These are phyloP conservation scores for Ptilonorhynchus violaceus DNA, from an alignment of 2,113 vertebrate species.

Conservation along the genomic window DNA sequence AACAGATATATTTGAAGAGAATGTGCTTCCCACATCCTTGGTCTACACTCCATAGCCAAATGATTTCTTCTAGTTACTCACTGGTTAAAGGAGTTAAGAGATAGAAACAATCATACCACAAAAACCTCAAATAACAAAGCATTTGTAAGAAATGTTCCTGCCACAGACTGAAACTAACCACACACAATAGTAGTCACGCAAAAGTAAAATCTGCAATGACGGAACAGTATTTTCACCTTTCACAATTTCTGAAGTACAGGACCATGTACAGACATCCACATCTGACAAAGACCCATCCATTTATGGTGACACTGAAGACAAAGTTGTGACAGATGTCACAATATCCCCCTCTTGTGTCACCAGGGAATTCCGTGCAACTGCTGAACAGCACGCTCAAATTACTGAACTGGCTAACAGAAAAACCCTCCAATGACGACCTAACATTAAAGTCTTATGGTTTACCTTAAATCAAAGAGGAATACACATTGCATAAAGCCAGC, in stretches of 20 bases:
- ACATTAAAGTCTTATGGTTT: not conserved
- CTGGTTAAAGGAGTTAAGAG: not conserved
- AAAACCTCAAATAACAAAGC: not conserved
- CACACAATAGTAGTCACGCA: not conserved
- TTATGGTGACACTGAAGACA: not conserved
- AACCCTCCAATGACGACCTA: rapidly evolving
- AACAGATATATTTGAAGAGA: not conserved
- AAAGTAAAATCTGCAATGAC: not conserved
- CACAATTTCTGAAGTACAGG: not conserved
- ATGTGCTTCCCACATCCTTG: rapidly evolving
- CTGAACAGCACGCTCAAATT: not conserved
- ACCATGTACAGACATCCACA: not conserved
- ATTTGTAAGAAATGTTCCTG: not conserved
- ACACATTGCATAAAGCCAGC: not conserved
- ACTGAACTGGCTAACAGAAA: not conserved
- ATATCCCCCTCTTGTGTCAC: not conserved
- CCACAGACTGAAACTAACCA: not conserved
- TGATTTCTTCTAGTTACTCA: not conserved
- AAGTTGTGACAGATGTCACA: not conserved
- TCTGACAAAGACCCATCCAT: not conserved
- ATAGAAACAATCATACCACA: not conserved
- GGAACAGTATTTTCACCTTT: not conserved
- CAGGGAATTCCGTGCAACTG: not conserved
- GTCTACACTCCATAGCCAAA: not conserved
- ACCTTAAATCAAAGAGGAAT: not conserved